Evolutionary conservation across 64 coral and sea anemone genomes (phyloP).

Genomic region (Anthopleura sola): DNA sequence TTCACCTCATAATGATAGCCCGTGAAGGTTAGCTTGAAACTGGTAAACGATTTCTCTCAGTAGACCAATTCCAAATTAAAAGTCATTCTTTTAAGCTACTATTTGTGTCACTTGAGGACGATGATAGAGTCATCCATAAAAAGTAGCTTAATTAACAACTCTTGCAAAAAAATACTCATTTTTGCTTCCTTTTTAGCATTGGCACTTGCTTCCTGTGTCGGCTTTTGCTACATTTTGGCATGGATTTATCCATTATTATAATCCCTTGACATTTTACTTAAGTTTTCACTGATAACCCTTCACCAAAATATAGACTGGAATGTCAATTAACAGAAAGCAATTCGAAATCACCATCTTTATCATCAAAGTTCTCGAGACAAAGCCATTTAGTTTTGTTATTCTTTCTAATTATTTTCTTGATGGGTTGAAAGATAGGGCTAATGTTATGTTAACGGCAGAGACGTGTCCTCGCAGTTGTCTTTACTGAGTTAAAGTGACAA

Average conservation of each 20-base stretch:
- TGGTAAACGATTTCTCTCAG: too few species aligned
- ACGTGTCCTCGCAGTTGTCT: too few species aligned
- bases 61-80: too few species aligned
- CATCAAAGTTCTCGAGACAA: neutral
- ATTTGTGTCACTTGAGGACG: too few species aligned
- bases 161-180: too few species aligned
- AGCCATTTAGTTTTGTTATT: neutral
- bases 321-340: constrained; percentile 4
- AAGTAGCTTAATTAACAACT: too few species aligned
- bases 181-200: neutral
- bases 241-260: neutral
- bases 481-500: neutral
- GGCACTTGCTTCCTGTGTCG: too few species aligned
- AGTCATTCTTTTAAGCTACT: too few species aligned
- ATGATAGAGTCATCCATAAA: too few species aligned
- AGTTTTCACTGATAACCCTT: too few species aligned
- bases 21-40: too few species aligned
- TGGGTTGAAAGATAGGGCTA: neutral
- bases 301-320: neutral
- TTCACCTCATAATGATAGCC: too few species aligned
- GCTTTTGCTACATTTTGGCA: neutral
- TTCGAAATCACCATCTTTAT: neutral
- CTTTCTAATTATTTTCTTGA: constrained; percentile 7
- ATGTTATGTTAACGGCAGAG: neutral
- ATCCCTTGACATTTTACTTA: neutral